phyloP scores from a whole-genome alignment of 2,797 vertebrate genomes.

The Neosalanx taihuensis region DNA sequence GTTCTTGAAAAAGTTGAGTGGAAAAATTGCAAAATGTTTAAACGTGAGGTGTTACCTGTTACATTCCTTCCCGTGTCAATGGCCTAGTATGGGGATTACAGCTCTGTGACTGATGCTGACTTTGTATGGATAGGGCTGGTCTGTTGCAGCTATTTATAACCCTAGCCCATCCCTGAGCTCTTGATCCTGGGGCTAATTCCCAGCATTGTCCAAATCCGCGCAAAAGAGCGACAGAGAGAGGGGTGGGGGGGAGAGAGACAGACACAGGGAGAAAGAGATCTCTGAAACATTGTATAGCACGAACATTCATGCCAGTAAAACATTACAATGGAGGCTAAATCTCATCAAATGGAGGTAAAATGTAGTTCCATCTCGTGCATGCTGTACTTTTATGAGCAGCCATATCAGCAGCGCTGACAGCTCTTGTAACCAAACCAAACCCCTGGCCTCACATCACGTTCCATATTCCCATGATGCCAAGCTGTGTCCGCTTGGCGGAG shows the following conservation, averaged over 20 bases:
- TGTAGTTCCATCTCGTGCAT: too few relatives aligned
- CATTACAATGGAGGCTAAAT: too few relatives aligned
- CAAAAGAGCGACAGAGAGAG: conserved; percentile 40
- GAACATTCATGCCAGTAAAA: neutral
- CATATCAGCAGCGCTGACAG: too few relatives aligned
- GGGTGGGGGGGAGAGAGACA: conserved; percentile 23
- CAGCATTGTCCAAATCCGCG: conserved; percentile 71
- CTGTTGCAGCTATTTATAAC: conserved; percentile 31
- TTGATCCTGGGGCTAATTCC: conserved; percentile 75
- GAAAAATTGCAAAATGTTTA: too few relatives aligned
- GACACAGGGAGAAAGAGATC: neutral
- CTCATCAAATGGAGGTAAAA: too few relatives aligned
- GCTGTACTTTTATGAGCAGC: too few relatives aligned
- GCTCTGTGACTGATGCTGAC: conserved; percentile 28
- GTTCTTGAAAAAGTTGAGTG: neutral
- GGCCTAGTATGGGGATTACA: conserved; percentile 41
- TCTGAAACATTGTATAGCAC: neutral
- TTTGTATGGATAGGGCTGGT: conserved; percentile 29
- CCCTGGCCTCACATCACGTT: neutral
- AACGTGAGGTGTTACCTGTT: too few relatives aligned
- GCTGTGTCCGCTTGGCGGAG: conserved; percentile 48
- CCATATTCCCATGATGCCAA: conserved; percentile 41
- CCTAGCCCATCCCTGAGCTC: conserved; percentile 56
- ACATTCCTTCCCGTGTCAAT: too few relatives aligned
- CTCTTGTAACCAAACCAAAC: neutral